Percentiles rank a stretch among this genome's conserved stretches.
Evolutionary conservation across 2,888 invertebrate species (phyloP).

Genomic region (Pyrgus malvae): DNA sequence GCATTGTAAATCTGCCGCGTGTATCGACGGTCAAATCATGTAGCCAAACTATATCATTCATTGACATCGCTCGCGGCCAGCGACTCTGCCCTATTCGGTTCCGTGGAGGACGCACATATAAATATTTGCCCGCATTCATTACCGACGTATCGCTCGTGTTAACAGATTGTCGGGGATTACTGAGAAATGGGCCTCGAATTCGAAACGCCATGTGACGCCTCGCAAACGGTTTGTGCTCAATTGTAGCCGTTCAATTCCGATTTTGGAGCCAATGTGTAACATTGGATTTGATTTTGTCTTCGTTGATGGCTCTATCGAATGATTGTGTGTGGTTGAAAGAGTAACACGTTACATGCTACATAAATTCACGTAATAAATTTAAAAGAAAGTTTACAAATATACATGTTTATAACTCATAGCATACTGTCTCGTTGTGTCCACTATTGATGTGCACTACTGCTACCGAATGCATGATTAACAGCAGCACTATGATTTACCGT

Average conservation of each 20-base stretch:
- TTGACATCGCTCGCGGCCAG: conserved; percentile 48
- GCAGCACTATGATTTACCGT: too few relatives aligned
- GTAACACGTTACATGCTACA: neutral
- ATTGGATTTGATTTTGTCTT: neutral
- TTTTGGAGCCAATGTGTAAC: conserved; percentile 1
- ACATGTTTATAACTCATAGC: too few relatives aligned
- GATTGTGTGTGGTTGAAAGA: neutral
- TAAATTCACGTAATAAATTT: too few relatives aligned
- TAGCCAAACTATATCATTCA: conserved; percentile 63
- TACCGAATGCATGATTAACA: too few relatives aligned
- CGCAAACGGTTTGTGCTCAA: conserved; percentile 15
- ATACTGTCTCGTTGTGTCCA: too few relatives aligned
- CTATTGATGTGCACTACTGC: too few relatives aligned
- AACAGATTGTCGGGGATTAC: conserved; percentile 28
- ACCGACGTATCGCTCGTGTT: conserved; percentile 25
- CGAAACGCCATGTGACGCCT: conserved; percentile 17
- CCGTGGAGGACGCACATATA: conserved; percentile 17
- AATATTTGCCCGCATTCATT: conserved; percentile 23
- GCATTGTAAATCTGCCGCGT: conserved; percentile 77
- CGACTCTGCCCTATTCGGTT: conserved; percentile 23
- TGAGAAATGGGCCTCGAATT: conserved; percentile 24
- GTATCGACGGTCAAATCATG: conserved; percentile 75
- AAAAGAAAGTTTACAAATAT: too few relatives aligned
- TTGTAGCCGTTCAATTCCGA: conserved; percentile 13
- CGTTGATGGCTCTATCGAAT: neutral